These are phyloP conservation scores for Girardia tigrina DNA, from an alignment of 2,888 invertebrate species.

Conservation along the genomic window DNA sequence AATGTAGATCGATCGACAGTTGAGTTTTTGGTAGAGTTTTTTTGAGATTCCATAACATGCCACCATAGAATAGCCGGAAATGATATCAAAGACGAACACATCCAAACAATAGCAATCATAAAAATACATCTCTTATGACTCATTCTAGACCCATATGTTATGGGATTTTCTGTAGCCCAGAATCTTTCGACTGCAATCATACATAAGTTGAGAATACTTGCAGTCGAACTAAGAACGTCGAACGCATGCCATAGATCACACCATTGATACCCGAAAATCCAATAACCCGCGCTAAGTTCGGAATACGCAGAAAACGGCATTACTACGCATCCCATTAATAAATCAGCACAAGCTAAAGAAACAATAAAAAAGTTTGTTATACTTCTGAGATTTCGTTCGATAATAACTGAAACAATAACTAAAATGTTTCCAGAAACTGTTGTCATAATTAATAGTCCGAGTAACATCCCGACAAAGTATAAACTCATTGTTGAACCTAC, in stretches of 20 bases:
- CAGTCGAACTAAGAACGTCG: slow-evolving; percentile 89
- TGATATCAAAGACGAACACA: slow-evolving; percentile 84
- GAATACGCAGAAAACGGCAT: slow-evolving; percentile 36
- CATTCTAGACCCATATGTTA: slow-evolving; percentile 87
- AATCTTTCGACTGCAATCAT: slow-evolving; percentile 89
- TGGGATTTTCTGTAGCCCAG: slow-evolving; percentile 98
- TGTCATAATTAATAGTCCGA: not conserved
- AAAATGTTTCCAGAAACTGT: slow-evolving; percentile 33
- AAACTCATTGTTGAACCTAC: not conserved
- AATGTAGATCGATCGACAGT: not conserved
- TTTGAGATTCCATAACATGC: slow-evolving; percentile 52
- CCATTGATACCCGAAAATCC: slow-evolving; percentile 86
- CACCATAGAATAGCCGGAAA: slow-evolving; percentile 76
- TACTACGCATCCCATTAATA: slow-evolving; percentile 36
- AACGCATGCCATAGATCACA: slow-evolving; percentile 93
- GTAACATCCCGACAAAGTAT: slow-evolving; percentile 23
- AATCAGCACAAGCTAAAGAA: slow-evolving; percentile 35
- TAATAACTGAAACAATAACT: slow-evolving; percentile 36
- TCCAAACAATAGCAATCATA: slow-evolving; percentile 83
- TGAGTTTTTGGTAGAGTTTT: not conserved
- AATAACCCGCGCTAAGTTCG: slow-evolving; percentile 51
- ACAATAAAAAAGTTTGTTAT: slow-evolving; percentile 37
- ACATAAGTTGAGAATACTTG: slow-evolving; percentile 87
- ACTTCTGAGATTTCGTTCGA: slow-evolving; percentile 34
- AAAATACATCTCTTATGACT: slow-evolving; percentile 67